These are phyloP conservation scores for Blastomussa wellsi DNA, from an alignment of 92 coral and sea anemone species.

Conservation along the genomic window DNA sequence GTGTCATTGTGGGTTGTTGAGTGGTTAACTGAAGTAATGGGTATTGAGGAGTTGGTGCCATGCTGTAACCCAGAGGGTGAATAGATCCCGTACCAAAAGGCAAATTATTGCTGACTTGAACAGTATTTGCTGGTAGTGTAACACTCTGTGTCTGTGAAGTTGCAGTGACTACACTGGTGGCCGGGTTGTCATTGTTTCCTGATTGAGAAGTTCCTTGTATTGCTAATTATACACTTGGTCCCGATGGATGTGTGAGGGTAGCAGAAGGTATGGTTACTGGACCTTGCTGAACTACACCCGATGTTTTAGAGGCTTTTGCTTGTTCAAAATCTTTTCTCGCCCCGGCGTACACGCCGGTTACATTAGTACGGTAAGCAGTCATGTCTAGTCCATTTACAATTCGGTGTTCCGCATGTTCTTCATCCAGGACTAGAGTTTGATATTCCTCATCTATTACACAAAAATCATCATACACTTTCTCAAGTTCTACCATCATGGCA, in stretches of 20 bases:
- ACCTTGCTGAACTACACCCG: conserved; percentile 2
- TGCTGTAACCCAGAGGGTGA: neutral
- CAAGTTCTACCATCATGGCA: conserved; percentile 52
- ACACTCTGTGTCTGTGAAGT: neutral
- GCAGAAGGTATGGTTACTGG: neutral
- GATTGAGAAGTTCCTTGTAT: conserved; percentile 7
- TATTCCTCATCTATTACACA: conserved; percentile 56
- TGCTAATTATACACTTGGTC: neutral
- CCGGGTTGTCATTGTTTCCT: neutral
- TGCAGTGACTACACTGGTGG: neutral
- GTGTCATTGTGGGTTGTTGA: too few species aligned
- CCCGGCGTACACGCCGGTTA: conserved; percentile 40
- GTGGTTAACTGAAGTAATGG: too few species aligned
- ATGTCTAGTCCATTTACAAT: conserved; percentile 63
- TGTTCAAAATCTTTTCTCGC: conserved; percentile 50
- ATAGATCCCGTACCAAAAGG: neutral
- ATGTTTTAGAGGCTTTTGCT: neutral
- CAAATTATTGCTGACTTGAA: neutral
- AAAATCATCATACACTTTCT: conserved; percentile 57
- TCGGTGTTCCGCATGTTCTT: conserved; percentile 53
- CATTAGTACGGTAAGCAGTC: conserved; percentile 42
- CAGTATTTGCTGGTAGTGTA: neutral
- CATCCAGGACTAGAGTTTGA: conserved; percentile 52
- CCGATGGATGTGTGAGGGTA: neutral
- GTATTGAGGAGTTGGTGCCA: too few species aligned